phyloP scores from a whole-genome alignment of 35 echinoderm and acorn worm species.

The Lytechinus variegatus region DNA sequence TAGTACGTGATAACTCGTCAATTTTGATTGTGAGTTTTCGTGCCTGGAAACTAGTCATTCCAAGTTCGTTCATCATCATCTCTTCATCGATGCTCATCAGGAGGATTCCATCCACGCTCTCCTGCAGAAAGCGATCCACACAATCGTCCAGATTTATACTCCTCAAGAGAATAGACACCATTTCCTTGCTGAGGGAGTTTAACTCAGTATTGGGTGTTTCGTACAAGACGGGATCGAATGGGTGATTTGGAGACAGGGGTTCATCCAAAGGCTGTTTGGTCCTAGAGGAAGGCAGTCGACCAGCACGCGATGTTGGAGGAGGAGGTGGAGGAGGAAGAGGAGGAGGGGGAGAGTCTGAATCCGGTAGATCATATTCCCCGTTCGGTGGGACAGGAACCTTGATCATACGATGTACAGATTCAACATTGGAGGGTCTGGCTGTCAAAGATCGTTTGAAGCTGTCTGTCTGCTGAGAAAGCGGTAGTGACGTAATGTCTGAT shows the following conservation, averaged over 20 bases:
- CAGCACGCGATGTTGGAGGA: too few species aligned
- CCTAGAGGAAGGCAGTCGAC: too few species aligned
- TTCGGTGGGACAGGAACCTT: neutral
- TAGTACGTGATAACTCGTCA: neutral
- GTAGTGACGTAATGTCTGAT: neutral
- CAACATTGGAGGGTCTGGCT: neutral
- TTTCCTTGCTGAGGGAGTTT: neutral
- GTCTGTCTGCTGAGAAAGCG: neutral
- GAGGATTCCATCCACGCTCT: neutral
- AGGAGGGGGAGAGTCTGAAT: neutral
- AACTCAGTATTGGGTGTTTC: neutral
- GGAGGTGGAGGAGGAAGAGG: neutral
- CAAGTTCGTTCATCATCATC: constrained; percentile 31
- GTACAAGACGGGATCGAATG: neutral
- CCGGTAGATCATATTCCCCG: neutral
- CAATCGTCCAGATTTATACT: neutral
- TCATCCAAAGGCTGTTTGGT: neutral
- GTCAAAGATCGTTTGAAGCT: neutral
- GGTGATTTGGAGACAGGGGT: neutral
- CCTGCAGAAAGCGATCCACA: neutral
- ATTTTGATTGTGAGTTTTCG: constrained; percentile 15
- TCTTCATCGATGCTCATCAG: constrained; percentile 29
- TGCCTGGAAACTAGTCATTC: constrained; percentile 25
- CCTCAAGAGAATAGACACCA: neutral
- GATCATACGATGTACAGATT: neutral